Evolutionary conservation across 1,140 invertebrate genomes (phyloP), one percentile per base, ranked within the genome.

Genomic region (Forficula auricularia): DNA sequence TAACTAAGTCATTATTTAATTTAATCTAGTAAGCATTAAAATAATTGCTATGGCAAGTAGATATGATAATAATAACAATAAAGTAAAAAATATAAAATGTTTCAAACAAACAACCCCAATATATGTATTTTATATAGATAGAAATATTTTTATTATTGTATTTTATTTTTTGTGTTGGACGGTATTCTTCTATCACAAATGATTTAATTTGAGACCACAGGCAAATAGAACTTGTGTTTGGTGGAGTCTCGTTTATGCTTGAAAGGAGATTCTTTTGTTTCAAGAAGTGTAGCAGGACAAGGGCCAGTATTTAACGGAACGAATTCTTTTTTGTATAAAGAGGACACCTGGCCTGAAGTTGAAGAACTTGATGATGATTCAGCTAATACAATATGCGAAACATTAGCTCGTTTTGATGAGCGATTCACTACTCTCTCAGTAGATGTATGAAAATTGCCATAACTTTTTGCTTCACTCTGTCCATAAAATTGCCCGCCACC

Each of bases 151-250:
- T n/a, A n/a, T n/a, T n/a, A n/a, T n/a, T n/a, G n/a, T n/a, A n/a
- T n/a, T n/a, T n/a, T n/a, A n/a, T n/a, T n/a, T n/a, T n/a, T n/a
- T n/a, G n/a, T n/a, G n/a, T n/a, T n/a, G 22, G 22, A 27, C 22
- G 22, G 22, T 27, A 6, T 27, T 4, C 22, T 27, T 27, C 22
- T 27, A 27, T 27, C 22, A 27, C 22, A 27, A n/a, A n/a, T n/a
- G 22, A 6, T 7, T 20, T 32, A 42, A 34, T 47, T 43, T n/a
- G 39, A 48, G 16, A 66, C 50, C 12, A 65, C 54, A 0, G 78
- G 71, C 55, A 79, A 67, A 53, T 84, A 87, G 56, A 84, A 86
- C 55, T 82, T 83, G 54, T 86, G 82, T 54, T 80, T 76, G 36
- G 71, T 75, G 1, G 82, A 82, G 55, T 84, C 79, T 45, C 82